Evolutionary conservation across 2,113 vertebrate genomes (phyloP), one percentile per base, ranked within the genome.

Genomic region (Dermatemys mawii): DNA sequence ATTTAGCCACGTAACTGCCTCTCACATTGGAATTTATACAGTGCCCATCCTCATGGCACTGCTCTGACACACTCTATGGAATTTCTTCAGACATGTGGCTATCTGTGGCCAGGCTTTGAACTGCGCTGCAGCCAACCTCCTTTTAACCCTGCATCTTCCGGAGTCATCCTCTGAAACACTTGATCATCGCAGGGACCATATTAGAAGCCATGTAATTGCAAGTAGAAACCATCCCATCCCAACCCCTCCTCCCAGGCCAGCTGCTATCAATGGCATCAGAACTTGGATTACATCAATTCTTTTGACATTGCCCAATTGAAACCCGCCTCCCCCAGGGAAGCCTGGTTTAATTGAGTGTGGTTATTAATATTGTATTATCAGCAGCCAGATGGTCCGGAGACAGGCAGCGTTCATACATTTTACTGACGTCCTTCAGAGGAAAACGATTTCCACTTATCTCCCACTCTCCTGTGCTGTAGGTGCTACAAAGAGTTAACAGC

Each of bases 321-420:
- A 94, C 80, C 84, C 85, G 93, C 90, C 90, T 93, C 95, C 97
- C 95, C 24, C 21, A 91, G 95, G 95, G 96, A 97, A 41, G 63
- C 93, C 92, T 82, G 24, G 91, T 93, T 96, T 92, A 95, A 95
- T 54, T 94, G 96, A 4, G 97, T 96, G 87, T 84, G 90, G 55
- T 97, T 96, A 97, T 97, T 97, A 97, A 96, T 97, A 96, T 96
- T 97, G 94, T 86, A 97, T 96, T 97, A 93, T 95, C 95, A 84
- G 95, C 94, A 95, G 96, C 95, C 97, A 97, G 96, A 97, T 97
- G 97, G 97, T 49, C 83, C 70, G 85, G 89, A 53, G 89, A 87
- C 92, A 81, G 90, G 87, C 92, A 70, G 75, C 38, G 95, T 96
- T 91, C 90, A 38, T 96, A 9, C 83, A 63, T 83, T 92, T 97